Conservation (phyloP, 2,113 vertebrate species). For the Toxotes chatareus region DNA sequence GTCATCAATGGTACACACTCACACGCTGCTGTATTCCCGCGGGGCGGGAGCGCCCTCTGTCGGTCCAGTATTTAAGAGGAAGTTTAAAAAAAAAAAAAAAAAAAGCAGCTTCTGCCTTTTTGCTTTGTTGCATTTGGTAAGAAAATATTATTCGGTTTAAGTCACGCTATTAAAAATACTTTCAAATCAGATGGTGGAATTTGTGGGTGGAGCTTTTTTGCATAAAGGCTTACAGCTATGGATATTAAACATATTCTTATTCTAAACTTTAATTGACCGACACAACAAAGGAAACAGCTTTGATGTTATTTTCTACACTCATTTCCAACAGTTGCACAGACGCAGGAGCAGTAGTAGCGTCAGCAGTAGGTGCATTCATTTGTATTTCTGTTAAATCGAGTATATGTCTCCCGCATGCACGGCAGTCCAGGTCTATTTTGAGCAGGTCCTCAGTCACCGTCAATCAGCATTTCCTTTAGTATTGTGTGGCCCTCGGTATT, state of each 20-base stretch:
- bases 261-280: no score
- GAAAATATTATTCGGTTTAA: conserved; percentile 27
- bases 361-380: neutral
- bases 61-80: neutral
- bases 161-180: conserved; percentile 11
- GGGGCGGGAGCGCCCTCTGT: conserved; percentile 76
- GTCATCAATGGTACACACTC: neutral
- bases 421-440: conserved; percentile 40
- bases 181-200: neutral
- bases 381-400: neutral
- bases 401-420: neutral
- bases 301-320: neutral
- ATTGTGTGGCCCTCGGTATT: conserved; percentile 70
- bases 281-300: neutral
- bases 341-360: neutral
- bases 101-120: neutral
- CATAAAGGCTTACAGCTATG: no score
- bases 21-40: neutral
- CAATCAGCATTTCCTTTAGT: conserved; percentile 67
- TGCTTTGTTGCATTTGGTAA: conserved; percentile 25
- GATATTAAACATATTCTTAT: neutral
- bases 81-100: no score
- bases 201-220: neutral
- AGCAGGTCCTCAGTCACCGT: conserved; percentile 43
- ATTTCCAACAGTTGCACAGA: neutral